phyloP scores from a whole-genome alignment of 2,888 invertebrate species.

The Troides helena region DNA sequence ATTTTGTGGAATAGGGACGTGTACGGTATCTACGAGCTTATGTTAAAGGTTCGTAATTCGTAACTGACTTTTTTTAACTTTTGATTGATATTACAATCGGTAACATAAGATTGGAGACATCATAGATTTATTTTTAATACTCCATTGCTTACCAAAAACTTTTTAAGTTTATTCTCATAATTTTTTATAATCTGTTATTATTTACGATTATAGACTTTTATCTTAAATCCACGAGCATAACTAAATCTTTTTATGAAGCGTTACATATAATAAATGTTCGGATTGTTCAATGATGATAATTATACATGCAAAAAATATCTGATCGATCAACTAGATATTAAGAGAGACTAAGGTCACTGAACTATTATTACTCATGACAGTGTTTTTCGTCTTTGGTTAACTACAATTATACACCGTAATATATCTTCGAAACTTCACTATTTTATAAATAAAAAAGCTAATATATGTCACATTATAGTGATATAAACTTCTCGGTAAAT shows the following conservation, averaged over 20 bases:
- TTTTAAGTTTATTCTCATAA: too few relatives aligned
- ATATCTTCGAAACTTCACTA: too few relatives aligned
- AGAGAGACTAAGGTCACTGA: neutral
- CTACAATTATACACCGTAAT: neutral
- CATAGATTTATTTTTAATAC: too few relatives aligned
- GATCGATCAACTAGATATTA: neutral
- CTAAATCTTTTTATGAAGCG: neutral
- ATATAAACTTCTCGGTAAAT: too few relatives aligned
- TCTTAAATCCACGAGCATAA: neutral
- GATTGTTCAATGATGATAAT: neutral
- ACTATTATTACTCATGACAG: neutral
- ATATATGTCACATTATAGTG: neutral
- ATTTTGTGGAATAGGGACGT: constrained; percentile 64
- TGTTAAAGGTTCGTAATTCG: neutral
- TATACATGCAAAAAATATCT: neutral
- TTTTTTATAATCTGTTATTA: neutral
- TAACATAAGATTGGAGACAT: too few relatives aligned
- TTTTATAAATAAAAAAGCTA: neutral
- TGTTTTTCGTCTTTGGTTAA: neutral
- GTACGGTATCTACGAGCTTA: constrained; percentile 54
- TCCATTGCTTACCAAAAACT: too few relatives aligned
- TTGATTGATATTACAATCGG: too few relatives aligned
- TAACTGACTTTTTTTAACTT: neutral
- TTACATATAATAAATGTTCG: neutral
- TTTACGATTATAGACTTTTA: neutral